Conservation (phyloP, 2,888 invertebrate genomes). For the Noctua janthe region DNA sequence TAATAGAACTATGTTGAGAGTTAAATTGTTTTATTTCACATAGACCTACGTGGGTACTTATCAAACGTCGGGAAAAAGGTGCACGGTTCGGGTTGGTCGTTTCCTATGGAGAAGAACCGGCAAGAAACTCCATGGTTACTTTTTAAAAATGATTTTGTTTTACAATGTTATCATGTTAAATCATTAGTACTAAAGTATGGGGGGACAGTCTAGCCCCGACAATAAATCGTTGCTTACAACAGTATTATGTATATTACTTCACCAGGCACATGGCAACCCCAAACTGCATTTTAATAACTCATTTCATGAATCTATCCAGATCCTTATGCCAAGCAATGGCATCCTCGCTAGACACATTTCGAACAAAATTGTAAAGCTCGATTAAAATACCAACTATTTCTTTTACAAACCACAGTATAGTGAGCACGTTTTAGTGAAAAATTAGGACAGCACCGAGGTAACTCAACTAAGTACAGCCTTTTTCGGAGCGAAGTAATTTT, state of each 20-base stretch:
- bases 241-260: background rate
- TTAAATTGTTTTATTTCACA: too few relatives aligned
- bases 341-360: background rate
- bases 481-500: constrained; percentile 65
- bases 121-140: too few relatives aligned
- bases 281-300: background rate
- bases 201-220: too few relatives aligned
- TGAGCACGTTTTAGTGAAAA: constrained; percentile 49
- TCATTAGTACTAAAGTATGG: too few relatives aligned
- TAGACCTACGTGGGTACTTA: too few relatives aligned
- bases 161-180: too few relatives aligned
- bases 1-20: background rate
- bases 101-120: too few relatives aligned
- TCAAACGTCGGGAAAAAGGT: too few relatives aligned
- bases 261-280: background rate
- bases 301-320: background rate
- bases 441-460: constrained; percentile 64
- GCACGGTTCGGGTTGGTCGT: too few relatives aligned
- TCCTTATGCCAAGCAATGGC: too few relatives aligned
- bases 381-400: background rate
- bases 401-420: constrained; percentile 47
- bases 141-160: too few relatives aligned
- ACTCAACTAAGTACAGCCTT: constrained; percentile 39
- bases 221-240: too few relatives aligned
- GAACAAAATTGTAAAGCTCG: background rate